Evolutionary conservation across 2,888 invertebrate species (phyloP), one percentile per base, ranked within the genome.

Genomic region (Spilarctia lutea): DNA sequence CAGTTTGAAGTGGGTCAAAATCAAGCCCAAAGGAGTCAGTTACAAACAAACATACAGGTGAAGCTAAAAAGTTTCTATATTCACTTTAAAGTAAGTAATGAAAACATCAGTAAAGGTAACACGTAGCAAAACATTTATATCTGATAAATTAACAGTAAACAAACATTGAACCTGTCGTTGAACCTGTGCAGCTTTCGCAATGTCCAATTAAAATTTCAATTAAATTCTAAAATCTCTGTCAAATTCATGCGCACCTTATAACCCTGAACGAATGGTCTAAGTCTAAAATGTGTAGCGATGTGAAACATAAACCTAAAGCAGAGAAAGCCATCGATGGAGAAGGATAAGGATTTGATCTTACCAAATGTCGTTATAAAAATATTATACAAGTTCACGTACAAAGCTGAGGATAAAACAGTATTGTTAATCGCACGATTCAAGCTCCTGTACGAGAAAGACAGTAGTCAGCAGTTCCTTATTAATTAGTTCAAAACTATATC

Each of bases 141-240:
- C 78, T 78, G 77, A 76, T 84, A 82, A 73, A 85, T 86, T 83
- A 81, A 83, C 83, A 81, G 80, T 83, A 84, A 83, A 85, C 82
- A 83, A 83, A 77, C 79, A 76, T 66, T 73, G 63, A 63, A 63
- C 63, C 63, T 63, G 30, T 18, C 68, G 75, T 80, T 87, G 86
- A 85, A 86, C 85, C 70, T 75, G 77, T 75, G 81, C 76, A 81
- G 80, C 91, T 90, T 91, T 92, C 90, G 77, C 85, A 78, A 52
- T 74, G 79, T 63, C 89, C 90, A 91, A 92, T 91, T 92, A 91
- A 92, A 90, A 85, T 87, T 90, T 90, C 86, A 92, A 92, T 92
- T 92, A 91, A 91, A 91, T 86, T 86, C 86, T 89, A 87, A 89
- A 88, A 82, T 87, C 84, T 85, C 65, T 87, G 90, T 90, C 90